These are phyloP conservation scores for Erebia palarica DNA, from an alignment of 2,888 invertebrate species.

Conservation along the genomic window DNA sequence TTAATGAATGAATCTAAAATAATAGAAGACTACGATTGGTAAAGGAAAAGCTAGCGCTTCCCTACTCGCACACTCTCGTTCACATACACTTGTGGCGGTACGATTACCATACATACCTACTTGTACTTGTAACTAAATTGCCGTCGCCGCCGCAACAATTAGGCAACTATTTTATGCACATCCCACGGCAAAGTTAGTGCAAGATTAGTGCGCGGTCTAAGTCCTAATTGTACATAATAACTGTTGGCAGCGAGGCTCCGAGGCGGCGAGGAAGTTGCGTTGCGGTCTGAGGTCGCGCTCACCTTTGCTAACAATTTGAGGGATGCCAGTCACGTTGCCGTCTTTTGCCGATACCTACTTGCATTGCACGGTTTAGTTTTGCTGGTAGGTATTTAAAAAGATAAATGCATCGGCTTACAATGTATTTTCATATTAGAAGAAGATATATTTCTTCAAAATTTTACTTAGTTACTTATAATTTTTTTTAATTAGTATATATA, in stretches of 20 bases:
- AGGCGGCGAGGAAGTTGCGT: slow-evolving; percentile 60
- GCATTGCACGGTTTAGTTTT: slow-evolving; percentile 3
- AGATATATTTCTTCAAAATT: too few species aligned
- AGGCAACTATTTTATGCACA: slow-evolving; percentile 58
- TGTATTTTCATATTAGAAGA: too few species aligned
- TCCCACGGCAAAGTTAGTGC: slow-evolving; percentile 55
- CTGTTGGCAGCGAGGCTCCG: slow-evolving; percentile 61
- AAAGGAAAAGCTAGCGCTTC: too few species aligned
- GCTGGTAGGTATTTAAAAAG: background rate
- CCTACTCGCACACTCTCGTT: too few species aligned
- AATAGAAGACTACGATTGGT: background rate
- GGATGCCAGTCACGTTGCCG: slow-evolving; percentile 57
- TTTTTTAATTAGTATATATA: too few species aligned
- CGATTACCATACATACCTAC: background rate
- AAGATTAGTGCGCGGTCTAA: slow-evolving; percentile 70
- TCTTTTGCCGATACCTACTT: slow-evolving; percentile 47
- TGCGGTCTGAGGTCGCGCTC: slow-evolving; percentile 54
- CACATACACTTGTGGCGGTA: background rate
- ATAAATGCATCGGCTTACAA: background rate
- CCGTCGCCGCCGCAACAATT: slow-evolving; percentile 82
- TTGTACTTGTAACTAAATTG: slow-evolving; percentile 1
- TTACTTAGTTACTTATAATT: too few species aligned
- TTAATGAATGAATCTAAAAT: too few species aligned
- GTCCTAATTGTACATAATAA: slow-evolving; percentile 76
- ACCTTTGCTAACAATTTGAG: slow-evolving; percentile 70